Base-by-base conservation (phyloP, 2,888 invertebrate genomes). In the Helicoverpa assulta region DNA sequence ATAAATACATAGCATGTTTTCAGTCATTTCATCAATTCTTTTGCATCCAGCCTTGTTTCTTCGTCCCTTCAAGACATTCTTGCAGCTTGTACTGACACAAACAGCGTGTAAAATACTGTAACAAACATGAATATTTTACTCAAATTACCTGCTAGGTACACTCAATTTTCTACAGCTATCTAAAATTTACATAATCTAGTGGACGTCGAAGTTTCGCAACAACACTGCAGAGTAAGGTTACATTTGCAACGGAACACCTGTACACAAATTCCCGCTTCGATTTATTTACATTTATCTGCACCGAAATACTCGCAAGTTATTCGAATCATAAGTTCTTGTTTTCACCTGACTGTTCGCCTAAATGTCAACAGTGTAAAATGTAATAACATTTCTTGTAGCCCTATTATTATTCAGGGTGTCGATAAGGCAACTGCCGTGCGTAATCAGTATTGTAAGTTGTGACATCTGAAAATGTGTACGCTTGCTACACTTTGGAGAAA, bases 391-490 rank as follows among this genome's bases (percentile, higher is more conserved):
- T 62, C 70, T 73, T 37, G 65, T 65, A 66, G 68, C 73, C 59
- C 70, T 80, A 74, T 72, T 67, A 72, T 70, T 57, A 76, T 82
- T 80, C 76, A 37, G 40, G 40, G 78, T 69, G 78, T 78, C 73
- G 76, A 82, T 82, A 78, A 67, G 62, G 43, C 29, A 29, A 63
- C 37, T 56, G 58, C 21, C 56, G 51, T 58, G 47, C 52, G 70
- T 29, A 76, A 40, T 40, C 40, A 40, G 40, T 14, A 40, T 40
- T 40, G 40, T 40, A 40, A 40, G 40, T 82, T 82, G 70, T 69
- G 81, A 79, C 77, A 77, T 66, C 66, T n/a, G 14, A 40, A 14
- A 40, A 40, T 40, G 40, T 40, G 40, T 40, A 21, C 16, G 56
- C 59, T 66, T 64, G 56, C 43, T 53, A 12, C 43, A 66, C 69